Evolutionary conservation across 2,113 vertebrate species (phyloP), one percentile per base, ranked within the genome.

Genomic region (Colaptes auratus): DNA sequence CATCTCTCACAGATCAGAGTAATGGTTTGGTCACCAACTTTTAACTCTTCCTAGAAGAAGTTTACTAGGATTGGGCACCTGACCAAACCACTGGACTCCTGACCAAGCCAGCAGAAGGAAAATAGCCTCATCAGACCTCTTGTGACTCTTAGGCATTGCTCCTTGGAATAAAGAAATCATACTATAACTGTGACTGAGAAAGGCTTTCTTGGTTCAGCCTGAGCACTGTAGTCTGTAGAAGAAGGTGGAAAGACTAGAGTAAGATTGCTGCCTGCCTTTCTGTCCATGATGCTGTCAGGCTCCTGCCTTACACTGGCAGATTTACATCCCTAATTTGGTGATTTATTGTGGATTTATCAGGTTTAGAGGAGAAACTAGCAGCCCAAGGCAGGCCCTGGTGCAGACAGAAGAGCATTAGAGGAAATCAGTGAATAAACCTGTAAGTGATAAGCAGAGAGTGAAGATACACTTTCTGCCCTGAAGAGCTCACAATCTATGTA

Each of bases 271-370:
- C 27, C 27, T 86, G 6, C 21, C 36, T 80, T 76, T 80, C 7
- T 66, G 11, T 74, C 23, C 0, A 1, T 56, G 28, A 13, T 2
- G 4, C 0, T 0, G 0, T 60, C 52, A 9, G 48, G 4, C 5
- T 92, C 27, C 53, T 72, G 42, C 9, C 6, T 11, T 35, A 18
- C 6, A 30, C 9, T 64, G 19, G 4, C 4, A 11, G 30, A 30
- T 83, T 67, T 60, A 31, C 8, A 53, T n/a, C 19, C 6, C 15
- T 53, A 33, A 59, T 75, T 35, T 63, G 7, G 18, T 7, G 15
- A 36, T 66, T 71, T 67, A 31, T 1, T 12, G 20, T 8, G 21
- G 33, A 48, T 48, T 81, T 55, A 65, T 13, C 36, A 60, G 36
- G 24, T 33, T 48, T 50, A 82, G 30, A 55, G 6, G 12, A n/a